phyloP scores from a whole-genome alignment of 2,888 invertebrate genomes.

The Cylloceria caligata region DNA sequence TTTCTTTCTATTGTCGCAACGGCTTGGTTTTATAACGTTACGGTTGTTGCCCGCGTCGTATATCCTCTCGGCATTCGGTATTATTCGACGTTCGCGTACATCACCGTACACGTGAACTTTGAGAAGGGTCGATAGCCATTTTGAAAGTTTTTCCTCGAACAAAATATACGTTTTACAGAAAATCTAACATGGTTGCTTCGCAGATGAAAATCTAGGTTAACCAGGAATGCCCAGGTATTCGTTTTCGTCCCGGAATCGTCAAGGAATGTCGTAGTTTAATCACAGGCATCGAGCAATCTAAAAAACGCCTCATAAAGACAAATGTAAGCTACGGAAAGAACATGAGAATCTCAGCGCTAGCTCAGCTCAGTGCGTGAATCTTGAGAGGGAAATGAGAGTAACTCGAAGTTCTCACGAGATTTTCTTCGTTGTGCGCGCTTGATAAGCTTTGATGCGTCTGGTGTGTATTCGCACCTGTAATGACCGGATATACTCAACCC shows the following conservation, averaged over 20 bases:
- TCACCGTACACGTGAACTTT: not conserved
- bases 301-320: slow-evolving; percentile 26
- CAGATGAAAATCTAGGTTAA: too few relatives aligned
- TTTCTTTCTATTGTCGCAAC: slow-evolving; percentile 33
- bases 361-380: not conserved
- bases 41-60: slow-evolving; percentile 59
- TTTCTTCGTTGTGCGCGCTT: slow-evolving; percentile 39
- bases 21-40: slow-evolving; percentile 45
- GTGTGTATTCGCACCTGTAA: slow-evolving; percentile 61
- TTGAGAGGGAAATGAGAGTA: slow-evolving; percentile 25
- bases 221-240: too few relatives aligned
- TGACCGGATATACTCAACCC: slow-evolving; percentile 61
- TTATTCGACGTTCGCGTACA: slow-evolving; percentile 20
- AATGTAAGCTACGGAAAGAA: not conserved
- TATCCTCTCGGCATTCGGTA: slow-evolving; percentile 36
- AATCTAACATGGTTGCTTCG: not conserved
- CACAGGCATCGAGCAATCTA: not conserved
- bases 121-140: not conserved
- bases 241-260: too few relatives aligned
- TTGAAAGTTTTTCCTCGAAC: not conserved
- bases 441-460: slow-evolving; percentile 60
- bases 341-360: not conserved
- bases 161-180: not conserved
- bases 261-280: too few relatives aligned
- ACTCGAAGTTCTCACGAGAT: slow-evolving; percentile 64